Evolutionary conservation across 1,140 invertebrate species (phyloP).

Genomic region (Drosophila funebris): DNA sequence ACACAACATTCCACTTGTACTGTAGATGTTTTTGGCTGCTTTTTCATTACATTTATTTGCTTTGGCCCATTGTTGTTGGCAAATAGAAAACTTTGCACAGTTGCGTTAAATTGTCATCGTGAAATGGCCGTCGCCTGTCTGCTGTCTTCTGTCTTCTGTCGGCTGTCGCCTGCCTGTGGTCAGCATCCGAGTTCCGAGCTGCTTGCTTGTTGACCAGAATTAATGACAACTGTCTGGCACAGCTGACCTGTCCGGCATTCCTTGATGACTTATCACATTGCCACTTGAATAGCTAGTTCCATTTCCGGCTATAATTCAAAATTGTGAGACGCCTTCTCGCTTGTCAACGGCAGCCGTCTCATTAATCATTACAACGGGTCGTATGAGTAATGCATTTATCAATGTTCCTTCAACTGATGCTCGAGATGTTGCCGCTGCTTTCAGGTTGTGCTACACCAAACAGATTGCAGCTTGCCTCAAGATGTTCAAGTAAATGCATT

Average conservation of each 20-base stretch:
- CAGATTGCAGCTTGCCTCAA: slow-evolving; percentile 34
- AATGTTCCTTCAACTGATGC: slow-evolving; percentile 25
- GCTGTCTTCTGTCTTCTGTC: slow-evolving; percentile 30
- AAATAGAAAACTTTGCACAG: slow-evolving; percentile 44
- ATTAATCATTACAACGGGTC: slow-evolving; percentile 38
- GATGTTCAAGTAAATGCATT: slow-evolving; percentile 58
- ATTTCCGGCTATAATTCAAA: slow-evolving; percentile 50
- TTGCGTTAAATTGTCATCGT: slow-evolving; percentile 74
- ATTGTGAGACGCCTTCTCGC: slow-evolving; percentile 25
- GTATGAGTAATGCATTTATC: slow-evolving; percentile 71
- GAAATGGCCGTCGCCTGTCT: slow-evolving; percentile 44
- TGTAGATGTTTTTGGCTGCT: slow-evolving; percentile 27
- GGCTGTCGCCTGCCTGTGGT: slow-evolving; percentile 47
- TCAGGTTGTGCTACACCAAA: slow-evolving; percentile 8
- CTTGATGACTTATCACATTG: slow-evolving; percentile 77
- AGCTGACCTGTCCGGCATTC: slow-evolving; percentile 63
- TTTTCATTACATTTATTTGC: slow-evolving; percentile 54
- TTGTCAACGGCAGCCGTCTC: slow-evolving; percentile 36
- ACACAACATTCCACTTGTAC: slow-evolving; percentile 12
- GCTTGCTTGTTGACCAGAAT: slow-evolving; percentile 55
- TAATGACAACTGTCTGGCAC: slow-evolving; percentile 78
- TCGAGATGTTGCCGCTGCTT: slow-evolving; percentile 1
- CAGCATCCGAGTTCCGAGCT: slow-evolving; percentile 32
- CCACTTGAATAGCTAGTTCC: slow-evolving; percentile 47
- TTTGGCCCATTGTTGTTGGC: slow-evolving; percentile 31